Base-by-base conservation (phyloP, 2,888 invertebrate species). In the Penaeus monodon region DNA sequence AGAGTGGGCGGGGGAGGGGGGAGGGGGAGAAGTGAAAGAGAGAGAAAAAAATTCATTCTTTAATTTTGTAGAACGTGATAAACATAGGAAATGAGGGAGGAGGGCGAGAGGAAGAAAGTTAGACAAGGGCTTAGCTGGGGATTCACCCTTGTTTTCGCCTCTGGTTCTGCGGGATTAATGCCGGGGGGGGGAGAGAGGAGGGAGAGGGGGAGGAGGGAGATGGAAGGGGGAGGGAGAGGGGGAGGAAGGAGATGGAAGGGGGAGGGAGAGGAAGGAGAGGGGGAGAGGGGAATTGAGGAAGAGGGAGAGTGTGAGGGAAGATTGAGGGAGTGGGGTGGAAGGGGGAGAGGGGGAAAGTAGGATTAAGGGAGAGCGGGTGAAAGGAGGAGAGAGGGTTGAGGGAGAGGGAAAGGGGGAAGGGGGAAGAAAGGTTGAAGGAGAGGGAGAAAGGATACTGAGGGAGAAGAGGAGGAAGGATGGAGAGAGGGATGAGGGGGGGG, bases 61-160 rank as follows among this genome's bases (percentile, higher is more conserved):
- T 80, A 85, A 74, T 85, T 80, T 85, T 57, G 80, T 65, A 70
- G 74, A 74, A 85, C 85, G 85, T 85, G 85, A 85, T 85, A 81
- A 85, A 85, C 81, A 85, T 85, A 66, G 81, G 4, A 10, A 81
- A 76, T 76, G 76, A 74, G 76, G 17, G 57, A 57, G 57, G 57
- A 57, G 57, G 17, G 57, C 57, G 57, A 17, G 17, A 12, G 57
- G 57, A 57, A 57, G 57, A 57, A 57, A 57, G 57, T 57, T 57
- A 44, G 76, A 57, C 57, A 44, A 76, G 24, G 76, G 57, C 17
- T 76, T 57, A 27, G 76, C 76, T 14, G 76, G n/a, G 76, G 38
- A 76, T 44, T 22, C 49, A 27, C 24, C 76, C 76, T 22, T n/a
- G 44, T 22, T 24, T 49, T 57, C 76, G n/a, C 44, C 44, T 44